Percentiles rank a stretch among this genome's conserved stretches.
Evolutionary conservation across 2,113 vertebrate species (phyloP).

Genomic region (Illadopsis cleaveri): DNA sequence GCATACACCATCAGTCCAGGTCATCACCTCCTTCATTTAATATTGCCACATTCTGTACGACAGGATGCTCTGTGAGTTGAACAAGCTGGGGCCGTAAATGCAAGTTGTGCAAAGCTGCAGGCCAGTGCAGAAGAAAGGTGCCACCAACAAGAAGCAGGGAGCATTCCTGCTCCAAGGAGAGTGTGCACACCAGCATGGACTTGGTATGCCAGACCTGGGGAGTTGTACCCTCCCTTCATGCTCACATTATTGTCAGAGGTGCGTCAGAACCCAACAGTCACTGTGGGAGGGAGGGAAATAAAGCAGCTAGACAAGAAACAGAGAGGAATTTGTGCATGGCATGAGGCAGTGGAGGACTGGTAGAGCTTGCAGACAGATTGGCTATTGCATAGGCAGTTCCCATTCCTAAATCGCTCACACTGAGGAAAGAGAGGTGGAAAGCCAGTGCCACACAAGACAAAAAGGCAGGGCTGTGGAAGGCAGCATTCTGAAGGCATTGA

Average conservation of each 20-base stretch:
- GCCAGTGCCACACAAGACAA: background rate
- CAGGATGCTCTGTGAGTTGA: background rate
- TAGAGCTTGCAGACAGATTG: background rate
- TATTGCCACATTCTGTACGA: background rate
- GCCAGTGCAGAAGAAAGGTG: background rate
- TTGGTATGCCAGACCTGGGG: background rate
- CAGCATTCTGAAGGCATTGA: background rate
- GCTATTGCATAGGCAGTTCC: background rate
- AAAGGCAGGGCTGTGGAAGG: background rate
- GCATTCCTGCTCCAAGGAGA: background rate
- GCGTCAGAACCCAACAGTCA: background rate
- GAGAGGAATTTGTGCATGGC: background rate
- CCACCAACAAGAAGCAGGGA: background rate
- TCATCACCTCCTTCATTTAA: background rate
- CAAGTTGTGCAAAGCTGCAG: background rate
- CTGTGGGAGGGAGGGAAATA: background rate
- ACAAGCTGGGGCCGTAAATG: background rate
- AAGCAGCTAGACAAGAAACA: background rate
- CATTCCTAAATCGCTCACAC: background rate
- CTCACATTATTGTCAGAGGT: background rate
- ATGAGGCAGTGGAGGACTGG: background rate
- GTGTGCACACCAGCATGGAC: fast-evolving
- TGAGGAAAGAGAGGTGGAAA: background rate
- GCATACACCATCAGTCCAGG: background rate
- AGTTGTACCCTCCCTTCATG: fast-evolving